These are phyloP conservation scores for Baryphthengus martii DNA, from an alignment of 2,113 vertebrate genomes.

Conservation along the genomic window DNA sequence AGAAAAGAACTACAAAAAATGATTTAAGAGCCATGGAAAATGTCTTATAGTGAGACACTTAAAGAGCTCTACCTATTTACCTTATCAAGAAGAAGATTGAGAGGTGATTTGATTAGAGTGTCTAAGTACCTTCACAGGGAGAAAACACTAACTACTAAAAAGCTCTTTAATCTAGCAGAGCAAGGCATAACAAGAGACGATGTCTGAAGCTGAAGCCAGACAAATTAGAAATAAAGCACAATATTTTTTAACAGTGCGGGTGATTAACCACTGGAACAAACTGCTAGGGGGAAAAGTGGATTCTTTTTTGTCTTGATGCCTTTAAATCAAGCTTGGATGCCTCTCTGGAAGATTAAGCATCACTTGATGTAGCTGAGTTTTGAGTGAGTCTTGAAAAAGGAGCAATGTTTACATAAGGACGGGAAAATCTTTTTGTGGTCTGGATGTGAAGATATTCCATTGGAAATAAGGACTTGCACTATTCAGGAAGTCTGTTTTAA, in stretches of 20 bases:
- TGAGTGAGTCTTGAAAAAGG: not conserved
- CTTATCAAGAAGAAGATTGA: conserved; percentile 50
- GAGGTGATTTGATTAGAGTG: conserved; percentile 49
- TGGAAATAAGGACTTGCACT: not conserved
- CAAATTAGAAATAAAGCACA: conserved; percentile 58
- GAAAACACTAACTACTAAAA: conserved; percentile 59
- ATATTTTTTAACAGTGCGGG: conserved; percentile 23
- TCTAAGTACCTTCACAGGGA: conserved; percentile 48
- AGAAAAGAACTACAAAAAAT: conserved; percentile 24
- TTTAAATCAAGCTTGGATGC: conserved; percentile 25
- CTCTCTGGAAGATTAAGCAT: not conserved
- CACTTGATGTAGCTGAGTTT: not conserved
- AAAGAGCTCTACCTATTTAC: conserved; percentile 30
- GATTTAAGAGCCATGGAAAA: not conserved
- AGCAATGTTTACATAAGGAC: not conserved
- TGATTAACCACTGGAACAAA: conserved; percentile 47
- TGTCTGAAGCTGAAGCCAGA: conserved; percentile 36
- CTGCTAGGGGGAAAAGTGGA: not conserved
- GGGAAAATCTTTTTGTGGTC: not conserved
- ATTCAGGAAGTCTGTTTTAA: not conserved
- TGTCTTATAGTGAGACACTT: not conserved
- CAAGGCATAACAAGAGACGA: conserved; percentile 3
- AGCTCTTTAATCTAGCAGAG: conserved; percentile 52
- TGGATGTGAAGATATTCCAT: not conserved
- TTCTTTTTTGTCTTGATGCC: conserved; percentile 11